Conservation (phyloP, 53 echinoderm and acorn worm species). For the Glandiceps talaboti region DNA sequence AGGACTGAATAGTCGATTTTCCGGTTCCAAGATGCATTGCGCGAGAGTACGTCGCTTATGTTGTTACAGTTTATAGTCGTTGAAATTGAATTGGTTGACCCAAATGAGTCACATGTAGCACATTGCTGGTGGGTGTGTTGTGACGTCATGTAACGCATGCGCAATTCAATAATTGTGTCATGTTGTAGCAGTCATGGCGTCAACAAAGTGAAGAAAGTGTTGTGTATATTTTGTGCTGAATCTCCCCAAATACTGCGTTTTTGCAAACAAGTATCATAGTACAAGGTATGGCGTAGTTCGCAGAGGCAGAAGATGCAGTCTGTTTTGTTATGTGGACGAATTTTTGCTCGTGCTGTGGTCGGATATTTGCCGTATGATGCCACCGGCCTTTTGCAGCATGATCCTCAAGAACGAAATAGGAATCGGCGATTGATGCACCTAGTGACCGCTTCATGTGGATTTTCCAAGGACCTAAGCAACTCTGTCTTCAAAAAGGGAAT, state of each 20-base stretch:
- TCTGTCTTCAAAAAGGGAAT: slow-evolving; percentile 80
- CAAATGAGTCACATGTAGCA: no score
- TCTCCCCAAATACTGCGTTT: not conserved
- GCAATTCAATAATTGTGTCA: not conserved
- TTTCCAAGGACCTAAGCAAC: slow-evolving; percentile 47
- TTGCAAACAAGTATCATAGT: not conserved
- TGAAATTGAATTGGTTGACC: no score
- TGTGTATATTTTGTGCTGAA: not conserved
- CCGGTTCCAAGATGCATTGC: no score
- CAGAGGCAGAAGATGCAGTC: slow-evolving; percentile 52
- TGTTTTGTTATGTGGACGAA: slow-evolving; percentile 83
- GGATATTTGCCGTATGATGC: slow-evolving; percentile 94
- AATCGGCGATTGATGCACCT: slow-evolving; percentile 40
- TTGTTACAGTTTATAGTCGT: no score
- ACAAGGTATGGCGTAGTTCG: not conserved
- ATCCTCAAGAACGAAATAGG: not conserved
- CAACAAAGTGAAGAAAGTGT: not conserved
- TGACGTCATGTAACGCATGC: not conserved
- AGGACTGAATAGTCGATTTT: no score
- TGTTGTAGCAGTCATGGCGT: not conserved
- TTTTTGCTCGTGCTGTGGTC: slow-evolving; percentile 76
- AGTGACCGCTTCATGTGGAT: slow-evolving; percentile 89
- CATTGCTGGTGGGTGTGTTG: not conserved
- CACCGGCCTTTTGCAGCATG: slow-evolving; percentile 47
- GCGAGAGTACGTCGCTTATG: no score